A percentile compares a stretch with the other conserved stretches of the same genome.
These are phyloP conservation scores for Tenthredo amoena DNA, from an alignment of 2,888 invertebrate species.

Conservation along the genomic window DNA sequence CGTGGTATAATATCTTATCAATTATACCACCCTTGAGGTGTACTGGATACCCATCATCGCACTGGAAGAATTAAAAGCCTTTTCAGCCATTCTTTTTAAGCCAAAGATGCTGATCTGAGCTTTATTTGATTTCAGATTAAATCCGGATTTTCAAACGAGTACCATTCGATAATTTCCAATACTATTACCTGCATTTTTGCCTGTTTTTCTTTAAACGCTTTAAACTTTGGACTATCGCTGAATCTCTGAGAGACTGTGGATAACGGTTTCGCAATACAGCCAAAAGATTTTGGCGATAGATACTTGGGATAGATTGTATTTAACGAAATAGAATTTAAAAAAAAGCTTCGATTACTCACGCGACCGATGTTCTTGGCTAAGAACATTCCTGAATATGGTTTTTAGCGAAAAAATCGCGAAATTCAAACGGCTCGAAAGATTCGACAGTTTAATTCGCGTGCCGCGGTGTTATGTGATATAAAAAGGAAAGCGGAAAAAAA, in stretches of 20 bases:
- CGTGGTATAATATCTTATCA: slow-evolving; percentile 77
- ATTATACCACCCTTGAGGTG: slow-evolving; percentile 82
- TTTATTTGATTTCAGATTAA: background rate
- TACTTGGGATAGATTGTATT: background rate
- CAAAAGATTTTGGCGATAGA: background rate
- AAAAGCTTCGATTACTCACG: background rate
- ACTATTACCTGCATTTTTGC: slow-evolving; percentile 67
- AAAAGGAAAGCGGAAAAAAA: background rate
- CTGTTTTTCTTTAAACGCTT: slow-evolving; percentile 65
- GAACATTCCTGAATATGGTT: background rate
- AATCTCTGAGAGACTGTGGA: background rate
- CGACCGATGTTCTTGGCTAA: background rate
- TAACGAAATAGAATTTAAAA: background rate
- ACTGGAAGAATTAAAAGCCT: slow-evolving; percentile 72
- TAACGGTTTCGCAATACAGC: background rate
- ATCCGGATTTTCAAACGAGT: background rate
- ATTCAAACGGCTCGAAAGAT: background rate
- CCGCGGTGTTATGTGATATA: background rate
- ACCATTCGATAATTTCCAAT: background rate
- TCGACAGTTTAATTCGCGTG: background rate
- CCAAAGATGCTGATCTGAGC: background rate
- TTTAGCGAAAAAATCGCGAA: background rate
- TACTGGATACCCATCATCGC: slow-evolving; percentile 81
- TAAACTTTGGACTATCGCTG: slow-evolving; percentile 55
- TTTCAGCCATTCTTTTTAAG: background rate